These are phyloP conservation scores for Brachyalestes nurse DNA, from an alignment of 2,797 vertebrate species.

Conservation along the genomic window DNA sequence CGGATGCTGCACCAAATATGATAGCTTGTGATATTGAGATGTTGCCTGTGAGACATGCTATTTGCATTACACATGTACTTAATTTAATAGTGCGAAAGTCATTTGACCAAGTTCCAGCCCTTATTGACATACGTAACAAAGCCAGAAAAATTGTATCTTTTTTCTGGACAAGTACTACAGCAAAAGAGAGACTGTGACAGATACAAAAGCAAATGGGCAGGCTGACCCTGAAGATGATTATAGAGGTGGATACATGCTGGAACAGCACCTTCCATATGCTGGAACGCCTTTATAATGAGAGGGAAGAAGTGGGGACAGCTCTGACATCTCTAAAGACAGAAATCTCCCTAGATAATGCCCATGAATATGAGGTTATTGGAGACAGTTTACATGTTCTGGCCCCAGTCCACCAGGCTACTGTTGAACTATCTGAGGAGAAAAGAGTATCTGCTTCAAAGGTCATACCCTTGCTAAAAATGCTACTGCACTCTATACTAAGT, in stretches of 20 bases:
- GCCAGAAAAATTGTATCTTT: not conserved
- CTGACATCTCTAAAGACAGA: not conserved
- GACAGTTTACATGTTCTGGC: constrained; percentile 2
- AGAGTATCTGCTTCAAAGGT: too few relatives aligned
- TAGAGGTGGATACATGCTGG: constrained; percentile 13
- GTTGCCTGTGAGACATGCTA: not conserved
- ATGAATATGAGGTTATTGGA: not conserved
- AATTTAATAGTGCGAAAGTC: constrained; percentile 12
- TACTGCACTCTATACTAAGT: too few relatives aligned
- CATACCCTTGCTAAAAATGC: too few relatives aligned
- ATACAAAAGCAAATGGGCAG: not conserved
- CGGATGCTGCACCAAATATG: constrained; percentile 12
- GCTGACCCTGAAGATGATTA: not conserved
- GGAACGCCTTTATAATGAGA: not conserved
- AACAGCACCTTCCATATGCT: constrained; percentile 16
- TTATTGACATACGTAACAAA: not conserved
- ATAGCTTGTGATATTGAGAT: not conserved
- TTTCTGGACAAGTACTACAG: not conserved
- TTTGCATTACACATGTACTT: constrained; percentile 18
- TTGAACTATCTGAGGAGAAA: too few relatives aligned
- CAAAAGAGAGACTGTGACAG: not conserved
- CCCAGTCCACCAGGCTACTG: too few relatives aligned
- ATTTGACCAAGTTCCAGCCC: constrained; percentile 2
- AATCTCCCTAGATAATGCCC: too few relatives aligned
- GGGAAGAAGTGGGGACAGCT: not conserved